phyloP scores from a whole-genome alignment of 2,797 vertebrate genomes.

The Spinus olivaceus region DNA sequence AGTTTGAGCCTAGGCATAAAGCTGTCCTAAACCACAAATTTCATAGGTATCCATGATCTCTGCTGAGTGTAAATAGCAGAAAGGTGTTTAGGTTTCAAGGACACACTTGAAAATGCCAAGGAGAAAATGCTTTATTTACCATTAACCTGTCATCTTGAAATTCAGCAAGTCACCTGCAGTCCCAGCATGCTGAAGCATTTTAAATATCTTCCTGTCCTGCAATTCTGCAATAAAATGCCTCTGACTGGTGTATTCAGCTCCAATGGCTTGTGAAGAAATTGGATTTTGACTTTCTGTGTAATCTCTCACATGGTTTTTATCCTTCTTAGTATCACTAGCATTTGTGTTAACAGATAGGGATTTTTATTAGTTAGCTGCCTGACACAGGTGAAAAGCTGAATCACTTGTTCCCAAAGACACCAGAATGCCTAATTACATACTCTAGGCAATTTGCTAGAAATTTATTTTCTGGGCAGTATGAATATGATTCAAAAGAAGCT shows the following conservation, averaged over 20 bases:
- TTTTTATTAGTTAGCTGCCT: neutral
- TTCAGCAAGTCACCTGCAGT: slow-evolving; percentile 4
- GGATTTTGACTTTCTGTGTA: neutral
- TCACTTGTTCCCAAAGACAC: neutral
- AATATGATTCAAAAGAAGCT: neutral
- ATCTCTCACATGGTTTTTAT: neutral
- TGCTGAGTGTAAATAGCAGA: neutral
- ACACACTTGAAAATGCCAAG: neutral
- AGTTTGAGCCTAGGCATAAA: neutral
- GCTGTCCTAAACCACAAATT: neutral
- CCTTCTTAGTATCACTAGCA: neutral
- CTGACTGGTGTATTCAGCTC: neutral
- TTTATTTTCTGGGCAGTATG: neutral
- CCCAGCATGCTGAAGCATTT: slow-evolving; percentile 2
- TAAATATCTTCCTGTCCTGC: slow-evolving; percentile 2
- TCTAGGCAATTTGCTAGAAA: neutral
- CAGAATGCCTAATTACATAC: neutral
- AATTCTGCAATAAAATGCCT: neutral
- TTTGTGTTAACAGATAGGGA: neutral
- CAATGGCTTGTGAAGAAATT: neutral
- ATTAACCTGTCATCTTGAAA: slow-evolving; percentile 34
- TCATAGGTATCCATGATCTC: neutral
- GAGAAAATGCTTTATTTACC: slow-evolving; percentile 40
- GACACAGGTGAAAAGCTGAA: neutral
- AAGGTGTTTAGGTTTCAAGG: slow-evolving; percentile 48